A percentile compares a stretch with the other conserved stretches of the same genome.
phyloP scores from a whole-genome alignment of 2,113 vertebrate genomes.

The Aegithalos caudatus region DNA sequence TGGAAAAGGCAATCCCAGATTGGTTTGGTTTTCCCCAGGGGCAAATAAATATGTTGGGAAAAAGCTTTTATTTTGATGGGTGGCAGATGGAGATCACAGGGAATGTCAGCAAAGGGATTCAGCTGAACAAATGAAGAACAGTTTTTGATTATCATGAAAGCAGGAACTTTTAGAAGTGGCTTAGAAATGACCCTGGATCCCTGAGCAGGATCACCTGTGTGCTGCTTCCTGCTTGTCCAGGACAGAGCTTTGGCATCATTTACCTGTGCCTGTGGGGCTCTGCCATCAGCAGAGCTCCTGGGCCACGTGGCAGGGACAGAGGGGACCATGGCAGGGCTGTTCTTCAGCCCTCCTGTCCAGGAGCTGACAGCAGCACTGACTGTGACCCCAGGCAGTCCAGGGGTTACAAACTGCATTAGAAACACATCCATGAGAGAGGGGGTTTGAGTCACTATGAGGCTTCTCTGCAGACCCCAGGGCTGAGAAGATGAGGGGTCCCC shows the following conservation, averaged over 20 bases:
- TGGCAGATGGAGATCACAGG: not conserved
- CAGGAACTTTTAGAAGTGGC: not conserved
- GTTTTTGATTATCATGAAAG: not conserved
- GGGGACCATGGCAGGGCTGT: not conserved
- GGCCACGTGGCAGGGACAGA: not conserved
- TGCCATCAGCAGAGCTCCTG: not conserved
- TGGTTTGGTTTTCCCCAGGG: not conserved
- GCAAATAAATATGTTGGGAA: not conserved
- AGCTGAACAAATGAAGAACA: not conserved
- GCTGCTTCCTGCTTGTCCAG: not conserved
- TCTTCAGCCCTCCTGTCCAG: not conserved
- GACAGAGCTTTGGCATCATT: not conserved
- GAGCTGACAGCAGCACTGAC: not conserved
- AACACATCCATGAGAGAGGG: not conserved
- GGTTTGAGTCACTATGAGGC: not conserved
- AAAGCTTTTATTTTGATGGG: not conserved
- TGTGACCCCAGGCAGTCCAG: not conserved
- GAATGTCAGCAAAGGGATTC: not conserved
- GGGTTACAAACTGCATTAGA: not conserved
- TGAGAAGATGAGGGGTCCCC: not conserved
- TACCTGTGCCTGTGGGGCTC: not conserved
- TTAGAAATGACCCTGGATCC: not conserved
- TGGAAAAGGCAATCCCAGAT: not conserved
- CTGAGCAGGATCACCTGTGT: not conserved
- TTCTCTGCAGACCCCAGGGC: not conserved